Conservation (phyloP, 2,113 vertebrate genomes). For the Catagonus wagneri region DNA sequence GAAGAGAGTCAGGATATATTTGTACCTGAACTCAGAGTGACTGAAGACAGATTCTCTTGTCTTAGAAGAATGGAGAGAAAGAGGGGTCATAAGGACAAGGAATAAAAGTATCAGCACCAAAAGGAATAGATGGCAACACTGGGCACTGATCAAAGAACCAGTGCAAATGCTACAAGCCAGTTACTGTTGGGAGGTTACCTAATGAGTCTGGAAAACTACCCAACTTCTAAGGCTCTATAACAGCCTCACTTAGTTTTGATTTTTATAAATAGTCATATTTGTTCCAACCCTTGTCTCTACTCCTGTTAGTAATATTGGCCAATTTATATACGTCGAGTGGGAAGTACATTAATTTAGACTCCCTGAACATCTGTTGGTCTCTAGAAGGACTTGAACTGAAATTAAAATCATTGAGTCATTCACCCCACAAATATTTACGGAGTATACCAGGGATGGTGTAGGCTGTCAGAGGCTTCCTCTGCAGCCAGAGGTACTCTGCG, state of each 20-base stretch:
- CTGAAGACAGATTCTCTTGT: not conserved
- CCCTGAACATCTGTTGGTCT: conserved; percentile 12
- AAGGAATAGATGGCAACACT: not conserved
- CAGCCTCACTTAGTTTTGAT: conserved; percentile 16
- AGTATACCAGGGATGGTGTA: not conserved
- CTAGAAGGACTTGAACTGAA: not conserved
- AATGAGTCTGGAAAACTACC: conserved; percentile 23
- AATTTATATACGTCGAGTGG: conserved; percentile 23
- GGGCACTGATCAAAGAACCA: not conserved
- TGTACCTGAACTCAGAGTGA: not conserved
- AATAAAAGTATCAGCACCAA: not conserved
- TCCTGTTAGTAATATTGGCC: not conserved
- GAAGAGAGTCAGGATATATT: not conserved
- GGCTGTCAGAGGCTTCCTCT: not conserved
- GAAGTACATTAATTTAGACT: conserved; percentile 45
- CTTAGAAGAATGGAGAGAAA: not conserved
- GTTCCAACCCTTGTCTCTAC: not conserved
- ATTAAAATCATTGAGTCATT: conserved; percentile 52
- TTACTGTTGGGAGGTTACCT: not conserved
- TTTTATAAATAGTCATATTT: conserved; percentile 49
- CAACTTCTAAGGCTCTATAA: not conserved
- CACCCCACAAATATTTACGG: conserved; percentile 3
- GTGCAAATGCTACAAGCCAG: not conserved
- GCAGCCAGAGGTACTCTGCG: not conserved
- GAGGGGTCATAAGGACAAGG: not conserved